Base-by-base conservation (phyloP, 2,113 vertebrate species). In the Rynchops niger region DNA sequence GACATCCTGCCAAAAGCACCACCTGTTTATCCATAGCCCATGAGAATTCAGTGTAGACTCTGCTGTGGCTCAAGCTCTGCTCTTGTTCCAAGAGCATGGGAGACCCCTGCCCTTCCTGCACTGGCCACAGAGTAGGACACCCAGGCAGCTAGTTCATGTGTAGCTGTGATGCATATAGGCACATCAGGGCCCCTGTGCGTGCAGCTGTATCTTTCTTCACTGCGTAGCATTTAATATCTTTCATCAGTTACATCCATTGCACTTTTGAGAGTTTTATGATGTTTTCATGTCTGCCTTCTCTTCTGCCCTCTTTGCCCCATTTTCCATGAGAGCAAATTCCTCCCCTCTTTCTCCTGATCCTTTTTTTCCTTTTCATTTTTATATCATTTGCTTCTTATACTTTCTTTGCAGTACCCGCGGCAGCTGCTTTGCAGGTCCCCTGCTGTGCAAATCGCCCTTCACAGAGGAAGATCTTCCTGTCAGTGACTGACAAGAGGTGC, bases 391-490 rank as follows among this genome's bases (percentile, higher is more conserved):
- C 89, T 82, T 78, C 91, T 92, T 80, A 3, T 74, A 94, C 96
- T 96, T 96, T 88, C 89, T 58, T 52, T 47, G 49, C 84, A 73
- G 74, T 78, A 94, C 95, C 94, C 30, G 87, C 15, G 40, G 96
- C 97, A 94, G 96, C 95, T 88, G 83, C 95, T 97, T 88, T 94
- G 92, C 95, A 84, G 94, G 85, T 49, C 69, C 71, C 97, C 97
- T 50, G 94, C 97, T 97, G 97, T 96, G 97, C 86, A 95, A 97
- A 97, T 97, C 27, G 91, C 96, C 96, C 94, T 96, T 94, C 93
- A 97, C 87, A 96, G 96, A 95, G 80, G 71, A 73, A 97, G 89
- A 95, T 95, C 88, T 96, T 95, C 96, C 93, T 96, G 96, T 83
- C 96, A 90, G 79, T 18, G 84, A 85, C 94, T 97, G 96, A 96